Conservation (phyloP, 2,888 invertebrate species). For the Torymus auratus region DNA sequence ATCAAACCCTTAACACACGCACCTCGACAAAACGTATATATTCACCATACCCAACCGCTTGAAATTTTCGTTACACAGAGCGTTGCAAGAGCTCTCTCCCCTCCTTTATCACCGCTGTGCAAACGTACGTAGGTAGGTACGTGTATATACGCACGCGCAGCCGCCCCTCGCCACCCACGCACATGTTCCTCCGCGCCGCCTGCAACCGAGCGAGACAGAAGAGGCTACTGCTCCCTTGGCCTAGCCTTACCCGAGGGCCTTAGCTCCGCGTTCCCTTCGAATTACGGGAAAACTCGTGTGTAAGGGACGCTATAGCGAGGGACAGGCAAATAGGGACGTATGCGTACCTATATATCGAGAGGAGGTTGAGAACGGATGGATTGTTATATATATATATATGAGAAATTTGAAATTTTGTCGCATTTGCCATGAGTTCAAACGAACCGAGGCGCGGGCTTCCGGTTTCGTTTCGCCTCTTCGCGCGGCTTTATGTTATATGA, state of each 20-base stretch:
- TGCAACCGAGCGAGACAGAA: no score
- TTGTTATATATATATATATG: no score
- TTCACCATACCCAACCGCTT: no score
- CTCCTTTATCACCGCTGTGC: no score
- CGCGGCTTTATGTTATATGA: neutral
- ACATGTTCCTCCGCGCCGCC: neutral
- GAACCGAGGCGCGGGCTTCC: constrained; percentile 55
- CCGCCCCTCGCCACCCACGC: neutral
- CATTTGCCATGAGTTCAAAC: no score
- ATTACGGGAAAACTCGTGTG: constrained; percentile 48
- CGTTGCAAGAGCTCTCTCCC: neutral
- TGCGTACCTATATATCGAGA: neutral
- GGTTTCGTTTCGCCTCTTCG: constrained; percentile 53
- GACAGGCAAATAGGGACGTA: constrained; percentile 12
- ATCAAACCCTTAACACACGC: no score
- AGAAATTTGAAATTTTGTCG: no score
- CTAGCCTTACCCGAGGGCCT: constrained; percentile 41
- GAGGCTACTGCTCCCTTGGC: no score
- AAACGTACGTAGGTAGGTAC: no score
- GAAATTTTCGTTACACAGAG: neutral
- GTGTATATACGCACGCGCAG: neutral
- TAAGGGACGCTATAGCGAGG: neutral
- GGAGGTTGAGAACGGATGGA: neutral
- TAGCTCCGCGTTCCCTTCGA: constrained; percentile 35
- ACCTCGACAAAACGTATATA: no score